Base-by-base conservation (phyloP, 2,797 vertebrate genomes). In the Ctenosaura bakeri region DNA sequence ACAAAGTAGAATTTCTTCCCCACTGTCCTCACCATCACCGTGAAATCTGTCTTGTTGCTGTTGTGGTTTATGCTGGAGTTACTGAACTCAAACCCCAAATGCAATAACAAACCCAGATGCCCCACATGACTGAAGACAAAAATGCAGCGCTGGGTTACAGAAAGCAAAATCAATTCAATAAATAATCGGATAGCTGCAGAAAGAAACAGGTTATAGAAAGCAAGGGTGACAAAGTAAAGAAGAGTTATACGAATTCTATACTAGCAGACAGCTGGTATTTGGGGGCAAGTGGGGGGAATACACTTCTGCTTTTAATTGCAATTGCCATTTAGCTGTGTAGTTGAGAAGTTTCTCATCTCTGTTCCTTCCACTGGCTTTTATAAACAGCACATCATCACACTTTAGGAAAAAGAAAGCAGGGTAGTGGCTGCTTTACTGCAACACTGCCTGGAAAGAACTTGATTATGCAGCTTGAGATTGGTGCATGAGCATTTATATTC, bases 1-100 rank as follows among this genome's bases (percentile, higher is more conserved):
- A 95, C 92, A 96, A 93, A 96, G 89, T 62, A 90, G 92, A 92
- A 59, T 91, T 88, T 9, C 26, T 6, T 77, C 20, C 20, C 73
- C 59, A 18, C 62, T 35, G 32, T 29, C 9, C 54, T 62, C 91
- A 29, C 8, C 42, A 32, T 32, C 42, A 78, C 89, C 8, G 54
- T 73, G 89, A 59, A 54, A 69, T 78, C 64, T 74, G 71, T 50
- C 3, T 78, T 86, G 9, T n/a, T 50, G 16, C 35, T 20, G 29
- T 56, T 80, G 62, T 85, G 32, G 14, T 22, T 42, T 18, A 16
- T 78, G 26, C 7, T n/a, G n/a, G 26, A 79, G 62, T 35, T 62
- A 62, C 7, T 22, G 56, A 77, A 20, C 24, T 18, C 16, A 24
- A 71, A 71, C 35, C 73, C 73, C 86, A 13, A 64, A 2, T 73